Conservation (phyloP, 1,140 invertebrate species). For the Drosophila chauvacae region DNA sequence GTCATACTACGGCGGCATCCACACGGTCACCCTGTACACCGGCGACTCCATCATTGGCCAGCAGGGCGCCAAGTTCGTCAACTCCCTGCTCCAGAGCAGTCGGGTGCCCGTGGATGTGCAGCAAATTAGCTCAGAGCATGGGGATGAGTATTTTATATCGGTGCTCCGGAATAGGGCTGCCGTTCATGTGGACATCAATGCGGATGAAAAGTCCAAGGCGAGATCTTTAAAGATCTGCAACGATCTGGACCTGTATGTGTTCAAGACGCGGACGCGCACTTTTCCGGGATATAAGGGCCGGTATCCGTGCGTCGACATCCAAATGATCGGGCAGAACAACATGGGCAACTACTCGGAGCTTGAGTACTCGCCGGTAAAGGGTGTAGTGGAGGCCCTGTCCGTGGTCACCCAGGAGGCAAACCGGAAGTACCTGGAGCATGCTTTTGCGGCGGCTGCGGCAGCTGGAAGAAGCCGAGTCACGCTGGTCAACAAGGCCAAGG, state of each 20-base stretch:
- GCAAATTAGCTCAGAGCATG: conserved; percentile 37
- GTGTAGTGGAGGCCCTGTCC: conserved; percentile 70
- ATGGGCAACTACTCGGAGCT: conserved; percentile 68
- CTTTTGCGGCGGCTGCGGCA: conserved; percentile 40
- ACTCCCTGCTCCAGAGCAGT: conserved; percentile 51
- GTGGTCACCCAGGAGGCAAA: conserved; percentile 35
- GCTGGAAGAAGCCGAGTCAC: conserved; percentile 52
- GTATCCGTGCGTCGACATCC: conserved; percentile 61
- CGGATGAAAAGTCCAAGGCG: conserved; percentile 52
- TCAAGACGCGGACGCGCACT: conserved; percentile 51
- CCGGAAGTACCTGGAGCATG: conserved; percentile 44
- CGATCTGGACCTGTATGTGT: conserved; percentile 66
- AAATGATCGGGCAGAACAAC: conserved; percentile 67
- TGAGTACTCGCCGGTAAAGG: conserved; percentile 70
- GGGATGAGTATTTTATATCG: conserved; percentile 60
- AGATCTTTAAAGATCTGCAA: conserved; percentile 57
- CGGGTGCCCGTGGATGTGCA: conserved; percentile 65
- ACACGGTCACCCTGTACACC: conserved; percentile 58
- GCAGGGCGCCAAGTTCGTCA: conserved; percentile 63
- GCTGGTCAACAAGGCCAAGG: conserved; percentile 53
- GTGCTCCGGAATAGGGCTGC: conserved; percentile 68
- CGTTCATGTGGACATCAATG: conserved; percentile 61
- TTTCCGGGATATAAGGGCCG: conserved; percentile 68
- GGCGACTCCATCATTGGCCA: conserved; percentile 60
- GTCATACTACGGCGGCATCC: conserved; percentile 64